Percentiles rank a stretch among this genome's conserved stretches.
These are phyloP conservation scores for Morphnarchus princeps DNA, from an alignment of 2,113 vertebrate species.

Conservation along the genomic window DNA sequence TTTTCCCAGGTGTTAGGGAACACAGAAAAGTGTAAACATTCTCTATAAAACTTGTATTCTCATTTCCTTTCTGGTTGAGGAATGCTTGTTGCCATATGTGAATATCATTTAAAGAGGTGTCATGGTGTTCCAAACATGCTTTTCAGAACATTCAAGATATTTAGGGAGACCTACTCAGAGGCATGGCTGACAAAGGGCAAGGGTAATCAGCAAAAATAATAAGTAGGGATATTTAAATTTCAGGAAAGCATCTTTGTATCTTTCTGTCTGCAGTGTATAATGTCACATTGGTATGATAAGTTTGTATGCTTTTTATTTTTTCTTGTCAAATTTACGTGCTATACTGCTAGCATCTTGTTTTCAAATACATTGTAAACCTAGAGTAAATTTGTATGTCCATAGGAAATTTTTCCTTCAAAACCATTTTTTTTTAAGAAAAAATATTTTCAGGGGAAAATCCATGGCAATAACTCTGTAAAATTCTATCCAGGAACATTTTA, in stretches of 20 bases:
- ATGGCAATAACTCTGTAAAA: neutral
- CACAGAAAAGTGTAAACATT: slow-evolving; percentile 23
- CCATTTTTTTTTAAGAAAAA: neutral
- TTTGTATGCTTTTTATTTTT: neutral
- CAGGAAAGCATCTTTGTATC: neutral
- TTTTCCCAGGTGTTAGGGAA: neutral
- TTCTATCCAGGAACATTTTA: neutral
- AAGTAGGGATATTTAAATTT: neutral
- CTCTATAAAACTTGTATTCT: slow-evolving; percentile 32
- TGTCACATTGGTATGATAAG: neutral
- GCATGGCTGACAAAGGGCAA: neutral
- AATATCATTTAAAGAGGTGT: slow-evolving; percentile 28
- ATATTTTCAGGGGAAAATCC: neutral
- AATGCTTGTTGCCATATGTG: slow-evolving; percentile 45
- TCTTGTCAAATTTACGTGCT: neutral
- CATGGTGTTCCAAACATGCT: neutral
- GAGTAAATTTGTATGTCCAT: neutral
- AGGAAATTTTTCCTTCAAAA: neutral
- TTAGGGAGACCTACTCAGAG: neutral
- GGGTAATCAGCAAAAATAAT: neutral
- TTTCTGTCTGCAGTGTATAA: neutral
- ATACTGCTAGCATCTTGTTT: neutral
- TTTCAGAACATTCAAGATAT: neutral
- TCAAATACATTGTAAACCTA: neutral
- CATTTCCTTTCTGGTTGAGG: slow-evolving; percentile 36